Evolutionary conservation across 1,140 invertebrate species (phyloP).

Genomic region (Cydia fagiglandana): DNA sequence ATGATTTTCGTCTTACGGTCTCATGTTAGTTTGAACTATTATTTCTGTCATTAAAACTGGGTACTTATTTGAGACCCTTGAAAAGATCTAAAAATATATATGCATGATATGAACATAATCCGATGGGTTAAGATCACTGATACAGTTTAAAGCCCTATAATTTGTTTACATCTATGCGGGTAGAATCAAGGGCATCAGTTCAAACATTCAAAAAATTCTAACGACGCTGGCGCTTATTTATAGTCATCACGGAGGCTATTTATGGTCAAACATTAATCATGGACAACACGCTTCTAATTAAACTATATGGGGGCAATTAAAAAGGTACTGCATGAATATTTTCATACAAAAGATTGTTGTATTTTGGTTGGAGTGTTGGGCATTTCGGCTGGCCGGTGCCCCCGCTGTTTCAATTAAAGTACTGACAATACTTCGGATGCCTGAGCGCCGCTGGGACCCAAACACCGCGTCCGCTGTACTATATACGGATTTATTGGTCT

Average conservation of each 20-base stretch:
- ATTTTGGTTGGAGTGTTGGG: conserved; percentile 48
- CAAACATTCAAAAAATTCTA: conserved; percentile 20
- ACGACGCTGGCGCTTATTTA: conserved; percentile 37
- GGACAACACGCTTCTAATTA: conserved; percentile 65
- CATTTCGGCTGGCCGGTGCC: conserved; percentile 46
- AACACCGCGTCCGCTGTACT: conserved; percentile 49
- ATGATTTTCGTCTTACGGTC: no score
- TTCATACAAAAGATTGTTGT: conserved; percentile 72
- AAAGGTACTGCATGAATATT: conserved; percentile 63
- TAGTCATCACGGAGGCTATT: conserved; percentile 55
- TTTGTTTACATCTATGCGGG: neutral
- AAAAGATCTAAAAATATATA: no score
- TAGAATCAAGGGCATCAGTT: conserved; percentile 8
- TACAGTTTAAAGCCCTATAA: conserved; percentile 9
- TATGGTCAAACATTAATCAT: conserved; percentile 68
- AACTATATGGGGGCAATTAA: conserved; percentile 73
- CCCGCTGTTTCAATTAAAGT: conserved; percentile 78
- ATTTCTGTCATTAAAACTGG: no score
- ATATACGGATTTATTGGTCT: conserved; percentile 39
- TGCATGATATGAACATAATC: no score
- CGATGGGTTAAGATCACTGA: neutral
- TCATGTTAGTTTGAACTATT: no score
- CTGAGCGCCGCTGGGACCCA: conserved; percentile 56
- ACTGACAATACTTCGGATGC: conserved; percentile 73
- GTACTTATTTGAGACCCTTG: no score